These are phyloP conservation scores for Halcyon badia DNA, from an alignment of 2,797 vertebrate genomes.

Conservation along the genomic window DNA sequence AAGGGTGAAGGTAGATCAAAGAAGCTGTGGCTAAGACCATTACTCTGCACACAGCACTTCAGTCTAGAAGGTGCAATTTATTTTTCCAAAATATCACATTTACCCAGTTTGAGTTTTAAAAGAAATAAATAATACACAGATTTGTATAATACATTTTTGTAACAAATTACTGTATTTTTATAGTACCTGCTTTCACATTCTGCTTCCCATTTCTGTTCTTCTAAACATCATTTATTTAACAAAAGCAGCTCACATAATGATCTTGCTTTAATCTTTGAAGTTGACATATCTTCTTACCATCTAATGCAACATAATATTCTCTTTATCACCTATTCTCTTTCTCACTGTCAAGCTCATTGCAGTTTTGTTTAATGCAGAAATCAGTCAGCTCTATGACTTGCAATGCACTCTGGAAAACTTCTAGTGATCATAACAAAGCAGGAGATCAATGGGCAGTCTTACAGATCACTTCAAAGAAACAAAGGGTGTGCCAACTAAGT, in stretches of 20 bases:
- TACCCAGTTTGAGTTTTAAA: background rate
- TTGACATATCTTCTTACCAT: conserved; percentile 4
- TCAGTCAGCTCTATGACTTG: background rate
- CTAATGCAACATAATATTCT: conserved; percentile 41
- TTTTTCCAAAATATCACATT: background rate
- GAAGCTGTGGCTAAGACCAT: background rate
- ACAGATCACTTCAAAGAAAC: conserved; percentile 2
- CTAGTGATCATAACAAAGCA: background rate
- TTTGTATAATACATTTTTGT: background rate
- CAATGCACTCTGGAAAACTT: background rate
- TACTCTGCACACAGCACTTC: background rate
- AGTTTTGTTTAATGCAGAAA: conserved; percentile 51
- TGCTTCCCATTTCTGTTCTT: background rate
- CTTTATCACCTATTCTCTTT: conserved; percentile 60
- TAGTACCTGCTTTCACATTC: background rate
- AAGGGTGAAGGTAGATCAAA: background rate
- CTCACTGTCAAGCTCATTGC: background rate
- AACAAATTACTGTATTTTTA: background rate
- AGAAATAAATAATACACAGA: background rate
- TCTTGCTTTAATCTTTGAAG: conserved; percentile 56
- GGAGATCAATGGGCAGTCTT: conserved; percentile 6
- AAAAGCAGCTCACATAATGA: conserved; percentile 59
- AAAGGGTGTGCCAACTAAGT: background rate
- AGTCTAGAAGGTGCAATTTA: background rate
- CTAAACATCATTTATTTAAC: conserved; percentile 69